Percentiles rank a stretch among this genome's conserved stretches.
phyloP scores from a whole-genome alignment of 2,113 vertebrate genomes.

The Pseudonaja textilis region DNA sequence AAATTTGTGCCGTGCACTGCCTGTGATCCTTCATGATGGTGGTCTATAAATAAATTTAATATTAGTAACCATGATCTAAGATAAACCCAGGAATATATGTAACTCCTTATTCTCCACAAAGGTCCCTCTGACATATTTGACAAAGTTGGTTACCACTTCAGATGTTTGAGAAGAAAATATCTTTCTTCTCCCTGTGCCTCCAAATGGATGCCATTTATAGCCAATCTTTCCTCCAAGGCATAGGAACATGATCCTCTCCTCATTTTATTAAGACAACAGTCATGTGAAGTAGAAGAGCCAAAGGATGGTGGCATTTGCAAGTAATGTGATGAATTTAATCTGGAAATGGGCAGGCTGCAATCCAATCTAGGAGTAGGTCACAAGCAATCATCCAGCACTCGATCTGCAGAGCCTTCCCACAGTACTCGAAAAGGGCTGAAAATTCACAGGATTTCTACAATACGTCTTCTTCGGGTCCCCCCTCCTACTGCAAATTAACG shows the following conservation, averaged over 20 bases:
- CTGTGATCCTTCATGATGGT: not conserved
- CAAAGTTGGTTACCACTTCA: not conserved
- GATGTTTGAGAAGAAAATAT: not conserved
- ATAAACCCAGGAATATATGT: not conserved
- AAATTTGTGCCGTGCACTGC: not conserved
- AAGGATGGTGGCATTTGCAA: not conserved
- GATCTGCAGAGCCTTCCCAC: not conserved
- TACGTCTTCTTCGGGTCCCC: not conserved
- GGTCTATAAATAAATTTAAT: not conserved
- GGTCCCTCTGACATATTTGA: not conserved
- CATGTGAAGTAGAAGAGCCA: not conserved
- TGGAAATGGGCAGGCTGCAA: not conserved
- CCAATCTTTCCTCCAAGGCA: not conserved
- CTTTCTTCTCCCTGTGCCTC: not conserved
- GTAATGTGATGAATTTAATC: not conserved
- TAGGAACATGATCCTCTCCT: not conserved
- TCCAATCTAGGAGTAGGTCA: not conserved
- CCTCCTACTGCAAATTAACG: not conserved
- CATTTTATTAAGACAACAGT: not conserved
- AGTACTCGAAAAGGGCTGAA: not conserved
- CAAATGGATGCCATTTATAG: not conserved
- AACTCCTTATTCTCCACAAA: not conserved
- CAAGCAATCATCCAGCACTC: not conserved
- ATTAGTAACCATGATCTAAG: constrained; percentile 28
- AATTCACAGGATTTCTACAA: not conserved